Percentiles rank a stretch among this genome's conserved stretches.
These are phyloP conservation scores for Carollia perspicillata DNA, from an alignment of 2,113 vertebrate genomes.

Conservation along the genomic window DNA sequence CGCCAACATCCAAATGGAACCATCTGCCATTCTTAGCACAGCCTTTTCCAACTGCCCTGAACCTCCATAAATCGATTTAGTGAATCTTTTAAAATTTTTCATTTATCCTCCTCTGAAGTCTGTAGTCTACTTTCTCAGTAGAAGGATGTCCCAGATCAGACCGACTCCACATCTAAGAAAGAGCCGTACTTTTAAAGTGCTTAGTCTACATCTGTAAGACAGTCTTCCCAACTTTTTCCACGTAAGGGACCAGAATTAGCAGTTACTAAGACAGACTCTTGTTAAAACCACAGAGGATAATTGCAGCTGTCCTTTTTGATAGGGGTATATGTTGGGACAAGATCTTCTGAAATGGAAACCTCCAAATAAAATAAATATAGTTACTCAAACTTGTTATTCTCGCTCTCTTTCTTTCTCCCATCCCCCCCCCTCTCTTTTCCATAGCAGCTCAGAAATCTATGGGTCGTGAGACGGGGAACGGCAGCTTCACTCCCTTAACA, in stretches of 20 bases:
- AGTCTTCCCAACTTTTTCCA: not conserved
- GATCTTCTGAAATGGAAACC: not conserved
- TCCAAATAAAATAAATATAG: not conserved
- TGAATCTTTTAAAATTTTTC: not conserved
- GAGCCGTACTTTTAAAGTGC: not conserved
- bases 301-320: not conserved
- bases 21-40: not conserved
- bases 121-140: not conserved
- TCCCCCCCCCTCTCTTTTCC: not conserved
- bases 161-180: not conserved
- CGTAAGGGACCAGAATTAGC: not conserved
- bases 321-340: not conserved
- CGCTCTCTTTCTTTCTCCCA: too few species aligned
- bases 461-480: not conserved
- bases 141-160: not conserved
- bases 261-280: not conserved
- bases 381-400: not conserved
- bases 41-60: not conserved
- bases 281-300: not conserved
- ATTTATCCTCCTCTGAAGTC: not conserved
- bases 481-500: not conserved
- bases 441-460: not conserved
- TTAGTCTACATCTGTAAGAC: not conserved
- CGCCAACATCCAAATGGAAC: not conserved
- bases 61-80: not conserved